Evolutionary conservation across 53 echinoderm and acorn worm genomes (phyloP).

Genomic region (Zoroaster sp.): DNA sequence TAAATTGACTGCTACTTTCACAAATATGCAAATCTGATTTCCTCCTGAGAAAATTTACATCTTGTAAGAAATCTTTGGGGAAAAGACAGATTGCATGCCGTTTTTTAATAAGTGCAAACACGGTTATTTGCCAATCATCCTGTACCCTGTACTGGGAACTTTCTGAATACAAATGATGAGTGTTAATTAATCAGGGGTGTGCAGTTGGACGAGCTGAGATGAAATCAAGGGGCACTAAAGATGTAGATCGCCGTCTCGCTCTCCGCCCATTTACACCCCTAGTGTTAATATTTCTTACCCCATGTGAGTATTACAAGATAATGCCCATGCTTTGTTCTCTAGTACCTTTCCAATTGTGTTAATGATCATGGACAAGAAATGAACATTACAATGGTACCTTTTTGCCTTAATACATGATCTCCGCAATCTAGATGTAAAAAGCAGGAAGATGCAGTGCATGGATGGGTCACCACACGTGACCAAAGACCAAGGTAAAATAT

Average conservation of each 20-base stretch:
- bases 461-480: constrained; percentile 2
- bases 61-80: too few relatives aligned
- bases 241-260: neutral
- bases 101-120: too few relatives aligned
- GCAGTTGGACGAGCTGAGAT: neutral
- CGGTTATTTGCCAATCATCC: too few relatives aligned
- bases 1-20: neutral
- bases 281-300: neutral
- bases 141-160: too few relatives aligned
- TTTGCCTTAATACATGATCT: constrained; percentile 41
- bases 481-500: constrained; percentile 1
- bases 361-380: neutral
- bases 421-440: constrained; percentile 44
- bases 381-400: constrained; percentile 25
- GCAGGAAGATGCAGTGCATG: constrained; percentile 28
- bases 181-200: neutral
- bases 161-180: neutral
- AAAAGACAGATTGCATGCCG: too few relatives aligned
- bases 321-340: neutral
- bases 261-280: neutral
- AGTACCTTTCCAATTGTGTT: neutral
- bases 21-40: too few relatives aligned
- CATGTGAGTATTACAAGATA: neutral
- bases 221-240: neutral
- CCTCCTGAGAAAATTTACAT: too few relatives aligned